Conservation (phyloP, 2,797 vertebrate species). For the Sebastiscus albofasciatus region DNA sequence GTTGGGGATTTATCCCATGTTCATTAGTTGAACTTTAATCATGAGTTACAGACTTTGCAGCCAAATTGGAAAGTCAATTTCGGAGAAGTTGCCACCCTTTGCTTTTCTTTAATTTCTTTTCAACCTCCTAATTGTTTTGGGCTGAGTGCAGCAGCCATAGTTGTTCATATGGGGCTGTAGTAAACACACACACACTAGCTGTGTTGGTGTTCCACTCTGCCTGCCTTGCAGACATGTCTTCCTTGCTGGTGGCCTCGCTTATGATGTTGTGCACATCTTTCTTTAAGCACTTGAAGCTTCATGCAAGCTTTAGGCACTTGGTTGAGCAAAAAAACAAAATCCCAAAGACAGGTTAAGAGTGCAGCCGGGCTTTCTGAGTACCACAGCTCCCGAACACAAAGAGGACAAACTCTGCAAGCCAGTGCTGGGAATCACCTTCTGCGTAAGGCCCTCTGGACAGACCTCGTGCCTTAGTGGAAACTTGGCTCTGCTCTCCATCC, state of each 20-base stretch:
- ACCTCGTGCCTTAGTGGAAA: constrained; percentile 71
- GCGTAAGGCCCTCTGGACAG: constrained; percentile 41
- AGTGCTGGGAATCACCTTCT: constrained; percentile 76
- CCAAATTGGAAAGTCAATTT: neutral
- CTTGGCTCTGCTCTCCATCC: constrained; percentile 75
- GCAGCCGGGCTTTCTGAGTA: neutral
- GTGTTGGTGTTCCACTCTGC: neutral
- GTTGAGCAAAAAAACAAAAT: neutral
- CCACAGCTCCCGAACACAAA: constrained; percentile 17
- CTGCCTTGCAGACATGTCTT: neutral
- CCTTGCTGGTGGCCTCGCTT: neutral
- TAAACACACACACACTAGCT: neutral
- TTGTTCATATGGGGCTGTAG: neutral
- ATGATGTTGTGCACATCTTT: neutral
- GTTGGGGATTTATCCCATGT: neutral
- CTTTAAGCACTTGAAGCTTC: neutral
- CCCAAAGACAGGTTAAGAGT: neutral
- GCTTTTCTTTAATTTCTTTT: neutral
- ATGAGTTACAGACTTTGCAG: neutral
- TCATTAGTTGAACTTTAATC: neutral
- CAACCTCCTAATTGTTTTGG: neutral
- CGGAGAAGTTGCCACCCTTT: neutral
- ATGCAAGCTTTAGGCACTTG: neutral
- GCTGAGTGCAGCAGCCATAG: neutral
- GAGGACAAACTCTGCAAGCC: constrained; percentile 43